A percentile compares a stretch with the other conserved stretches of the same genome.
phyloP scores from a whole-genome alignment of 2,113 vertebrate genomes.

The Psittacula cyanocephala region DNA sequence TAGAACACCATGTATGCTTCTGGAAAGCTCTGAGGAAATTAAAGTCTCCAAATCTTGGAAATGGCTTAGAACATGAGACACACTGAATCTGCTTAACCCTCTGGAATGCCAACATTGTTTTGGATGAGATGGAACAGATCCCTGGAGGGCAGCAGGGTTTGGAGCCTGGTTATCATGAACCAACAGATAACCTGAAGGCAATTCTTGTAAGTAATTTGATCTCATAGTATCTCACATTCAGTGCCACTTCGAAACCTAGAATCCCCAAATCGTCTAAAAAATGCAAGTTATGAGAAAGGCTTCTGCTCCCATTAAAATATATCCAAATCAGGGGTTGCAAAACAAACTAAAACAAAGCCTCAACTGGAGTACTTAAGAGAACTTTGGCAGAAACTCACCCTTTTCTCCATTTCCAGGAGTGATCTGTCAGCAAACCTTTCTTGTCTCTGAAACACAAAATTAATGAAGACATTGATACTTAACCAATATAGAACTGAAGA shows the following conservation, averaged over 20 bases:
- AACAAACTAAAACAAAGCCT: conserved; percentile 1
- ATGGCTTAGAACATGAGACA: neutral
- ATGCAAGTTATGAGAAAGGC: neutral
- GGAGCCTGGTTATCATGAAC: neutral
- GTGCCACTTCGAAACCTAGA: neutral
- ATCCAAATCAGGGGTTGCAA: neutral
- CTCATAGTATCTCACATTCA: neutral
- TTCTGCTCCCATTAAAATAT: neutral
- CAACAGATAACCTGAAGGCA: neutral
- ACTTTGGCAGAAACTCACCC: conserved; percentile 81
- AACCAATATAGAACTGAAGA: neutral
- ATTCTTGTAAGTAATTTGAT: neutral
- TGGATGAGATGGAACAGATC: neutral
- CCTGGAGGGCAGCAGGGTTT: neutral
- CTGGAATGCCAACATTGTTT: neutral
- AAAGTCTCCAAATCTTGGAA: neutral
- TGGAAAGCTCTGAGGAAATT: conserved; percentile 9
- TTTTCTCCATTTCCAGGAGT: conserved; percentile 99
- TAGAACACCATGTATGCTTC: neutral
- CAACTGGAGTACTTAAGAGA: neutral
- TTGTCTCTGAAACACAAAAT: conserved; percentile 87
- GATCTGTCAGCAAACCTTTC: conserved; percentile 97
- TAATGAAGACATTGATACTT: neutral
- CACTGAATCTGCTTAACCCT: neutral
- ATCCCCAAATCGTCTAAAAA: neutral